Base-by-base conservation (phyloP, 2,113 vertebrate genomes). In the Mus spicilegus region DNA sequence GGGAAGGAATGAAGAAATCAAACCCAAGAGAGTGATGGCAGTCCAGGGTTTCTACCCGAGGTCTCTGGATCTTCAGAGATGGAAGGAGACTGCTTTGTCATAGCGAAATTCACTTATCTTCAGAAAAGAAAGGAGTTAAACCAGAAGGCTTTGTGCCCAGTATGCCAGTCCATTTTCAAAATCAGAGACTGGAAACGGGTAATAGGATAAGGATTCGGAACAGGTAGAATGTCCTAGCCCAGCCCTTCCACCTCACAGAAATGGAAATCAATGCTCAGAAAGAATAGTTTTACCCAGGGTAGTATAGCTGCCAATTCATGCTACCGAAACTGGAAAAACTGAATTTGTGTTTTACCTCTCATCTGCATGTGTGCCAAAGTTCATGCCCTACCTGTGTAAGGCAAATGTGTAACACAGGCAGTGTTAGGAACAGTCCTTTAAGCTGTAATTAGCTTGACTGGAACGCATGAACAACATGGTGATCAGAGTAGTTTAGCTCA, bases 301-400 rank as follows among this genome's bases (percentile, higher is more conserved):
- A 24, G 7, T 72, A 46, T 8, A 93, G 20, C 42, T 85, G 58
- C 65, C 65, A 86, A n/a, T 81, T 67, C 67, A 67, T 65, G 89
- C 19, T 91, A 42, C 94, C 93, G 75, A 90, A 90, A 67, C 22
- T 19, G 72, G 76, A 95, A 82, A 5, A 95, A 95, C 80, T 90
- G 86, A 94, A 96, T 97, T 95, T 88, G 17, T 86, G n/a, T 86
- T 93, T 67, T 63, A 58, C 91, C 94, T 93, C 90, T 95, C 61
- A 39, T 96, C 96, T 39, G 16, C 72, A 9, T 69, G 49, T 46
- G 19, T 81, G 42, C 65, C 85, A 93, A 30, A 94, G 93, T 92
- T 89, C 87, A 92, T 42, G 67, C 42, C 16, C 54, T 89, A 75
- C 81, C 49, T 58, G 2, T 56, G 80, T 75, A 67, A 96, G 91